Evolutionary conservation across 2,113 vertebrate species (phyloP), one percentile per base, ranked within the genome.

Genomic region (Bubo bubo): DNA sequence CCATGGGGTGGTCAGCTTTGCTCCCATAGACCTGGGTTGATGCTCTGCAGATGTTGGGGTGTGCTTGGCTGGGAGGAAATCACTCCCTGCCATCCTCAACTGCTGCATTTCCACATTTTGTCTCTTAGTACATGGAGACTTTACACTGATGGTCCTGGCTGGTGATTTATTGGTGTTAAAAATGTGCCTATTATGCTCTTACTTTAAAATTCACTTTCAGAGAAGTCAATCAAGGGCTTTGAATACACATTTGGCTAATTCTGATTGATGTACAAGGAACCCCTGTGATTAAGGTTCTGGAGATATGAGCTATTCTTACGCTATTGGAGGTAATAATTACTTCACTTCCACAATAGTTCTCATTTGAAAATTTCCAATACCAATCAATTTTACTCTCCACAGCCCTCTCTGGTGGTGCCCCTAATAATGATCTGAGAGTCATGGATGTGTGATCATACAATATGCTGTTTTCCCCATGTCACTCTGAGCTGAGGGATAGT

Each of bases 171-270:
- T 1, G 1, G 6, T 2, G 4, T 79, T 74, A 79, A 85, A 94
- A 91, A 81, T 32, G 81, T 47, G 21, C 43, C 84, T 77, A 34
- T 45, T 68, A 20, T 3, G 3, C n/a, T 6, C 7, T 82, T 89
- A 45, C 68, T 93, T 55, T 94, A 7, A 75, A 52, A 79, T 82
- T 79, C 86, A 68, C 49, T 95, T 94, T 87, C 60, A 74, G 83
- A 47, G 95, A 87, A 91, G 85, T 95, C 83, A 89, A 6, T 94
- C 86, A 76, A 84, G 45, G 66, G 27, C 80, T 89, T 85, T 91
- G 70, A 94, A 85, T 53, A 27, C 66, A 34, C 58, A 66, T 89
- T 79, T 94, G 86, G 26, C 49, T 94, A 90, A 92, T 87, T 91
- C 17, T 81, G 91, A 89, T 79, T 91, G 88, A 85, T 90, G 77